Evolutionary conservation across 2,888 invertebrate species (phyloP).

Genomic region (Ctenicera cuprea): DNA sequence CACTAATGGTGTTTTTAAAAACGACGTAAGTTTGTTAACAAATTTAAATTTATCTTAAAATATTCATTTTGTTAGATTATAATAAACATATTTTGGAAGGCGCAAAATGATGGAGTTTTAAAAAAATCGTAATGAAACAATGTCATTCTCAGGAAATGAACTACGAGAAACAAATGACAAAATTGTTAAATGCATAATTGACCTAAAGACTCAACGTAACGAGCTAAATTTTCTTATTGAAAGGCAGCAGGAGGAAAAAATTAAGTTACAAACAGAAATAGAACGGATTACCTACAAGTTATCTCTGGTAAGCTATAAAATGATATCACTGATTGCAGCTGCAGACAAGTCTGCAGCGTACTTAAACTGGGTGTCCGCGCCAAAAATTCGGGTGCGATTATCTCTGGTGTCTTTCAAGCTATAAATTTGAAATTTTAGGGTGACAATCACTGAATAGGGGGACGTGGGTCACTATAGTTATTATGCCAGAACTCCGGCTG

Average conservation of each 20-base stretch:
- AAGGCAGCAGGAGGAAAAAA: conserved; percentile 65
- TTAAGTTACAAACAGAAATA: conserved; percentile 63
- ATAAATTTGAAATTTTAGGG: no score
- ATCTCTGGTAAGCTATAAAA: conserved; percentile 59
- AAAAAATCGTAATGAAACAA: conserved; percentile 35
- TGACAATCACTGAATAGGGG: no score
- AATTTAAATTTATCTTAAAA: no score
- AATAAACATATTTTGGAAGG: background rate
- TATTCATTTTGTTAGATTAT: background rate
- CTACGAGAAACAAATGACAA: conserved; percentile 63
- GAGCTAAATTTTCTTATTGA: conserved; percentile 64
- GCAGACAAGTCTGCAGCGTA: no score
- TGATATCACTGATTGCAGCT: no score
- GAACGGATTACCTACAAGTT: conserved; percentile 67
- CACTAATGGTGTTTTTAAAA: no score
- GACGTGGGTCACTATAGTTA: no score
- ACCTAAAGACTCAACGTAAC: conserved; percentile 64
- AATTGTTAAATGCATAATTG: conserved; percentile 63
- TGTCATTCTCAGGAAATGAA: conserved; percentile 55
- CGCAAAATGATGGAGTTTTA: background rate
- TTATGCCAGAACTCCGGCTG: no score
- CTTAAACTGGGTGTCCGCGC: no score
- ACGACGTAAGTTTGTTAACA: no score
- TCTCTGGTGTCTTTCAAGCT: no score
- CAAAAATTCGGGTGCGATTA: no score